phyloP scores from a whole-genome alignment of 2,113 vertebrate genomes.

The Gymnorhina tibicen region DNA sequence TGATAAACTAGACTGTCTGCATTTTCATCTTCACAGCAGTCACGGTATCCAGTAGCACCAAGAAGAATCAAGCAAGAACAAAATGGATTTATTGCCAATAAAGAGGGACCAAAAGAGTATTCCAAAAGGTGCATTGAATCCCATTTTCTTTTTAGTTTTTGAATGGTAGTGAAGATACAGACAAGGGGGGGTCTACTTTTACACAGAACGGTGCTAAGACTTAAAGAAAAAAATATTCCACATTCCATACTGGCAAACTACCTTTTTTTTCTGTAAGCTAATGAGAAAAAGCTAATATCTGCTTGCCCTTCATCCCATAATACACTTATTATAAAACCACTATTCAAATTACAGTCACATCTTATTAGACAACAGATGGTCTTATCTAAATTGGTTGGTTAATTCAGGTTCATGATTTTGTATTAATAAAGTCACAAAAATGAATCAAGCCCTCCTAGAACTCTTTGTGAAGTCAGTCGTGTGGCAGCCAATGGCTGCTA shows the following conservation, averaged over 20 bases:
- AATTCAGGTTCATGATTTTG: slow-evolving; percentile 33
- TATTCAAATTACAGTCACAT: slow-evolving; percentile 40
- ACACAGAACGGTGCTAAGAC: not conserved
- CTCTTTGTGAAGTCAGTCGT: not conserved
- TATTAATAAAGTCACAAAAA: slow-evolving; percentile 37
- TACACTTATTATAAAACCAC: slow-evolving; percentile 15
- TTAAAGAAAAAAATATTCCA: not conserved
- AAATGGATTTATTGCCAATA: not conserved
- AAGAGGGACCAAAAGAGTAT: not conserved
- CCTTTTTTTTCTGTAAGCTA: not conserved
- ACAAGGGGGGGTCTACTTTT: not conserved
- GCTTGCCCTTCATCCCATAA: slow-evolving; percentile 37
- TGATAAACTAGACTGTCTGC: not conserved
- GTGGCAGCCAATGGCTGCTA: not conserved
- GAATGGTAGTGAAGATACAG: not conserved
- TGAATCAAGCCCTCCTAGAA: slow-evolving; percentile 17
- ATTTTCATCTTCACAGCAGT: not conserved
- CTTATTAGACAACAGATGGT: slow-evolving; percentile 54
- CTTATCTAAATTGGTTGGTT: slow-evolving; percentile 51
- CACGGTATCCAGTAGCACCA: not conserved
- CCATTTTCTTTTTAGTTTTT: not conserved
- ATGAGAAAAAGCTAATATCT: slow-evolving; percentile 34
- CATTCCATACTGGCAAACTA: not conserved
- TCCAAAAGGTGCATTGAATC: not conserved
- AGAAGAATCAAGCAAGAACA: not conserved